Evolutionary conservation across 2,113 vertebrate species (phyloP).

Genomic region (Poecile atricapillus): DNA sequence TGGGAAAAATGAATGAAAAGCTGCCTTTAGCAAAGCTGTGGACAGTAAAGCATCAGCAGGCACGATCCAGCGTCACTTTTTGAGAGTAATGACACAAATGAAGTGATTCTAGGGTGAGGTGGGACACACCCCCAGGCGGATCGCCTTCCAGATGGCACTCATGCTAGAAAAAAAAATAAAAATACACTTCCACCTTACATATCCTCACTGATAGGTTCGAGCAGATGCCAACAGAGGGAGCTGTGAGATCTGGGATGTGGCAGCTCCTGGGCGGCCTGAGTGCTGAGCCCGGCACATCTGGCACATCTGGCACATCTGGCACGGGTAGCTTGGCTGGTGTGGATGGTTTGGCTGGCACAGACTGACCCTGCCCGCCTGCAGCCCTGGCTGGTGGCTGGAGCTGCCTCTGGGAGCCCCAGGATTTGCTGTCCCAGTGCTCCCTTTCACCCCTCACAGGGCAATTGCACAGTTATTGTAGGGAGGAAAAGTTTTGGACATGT

Average conservation of each 20-base stretch:
- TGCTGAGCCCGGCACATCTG: neutral
- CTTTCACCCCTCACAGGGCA: no score
- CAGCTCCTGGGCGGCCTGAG: neutral
- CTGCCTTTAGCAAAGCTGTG: neutral
- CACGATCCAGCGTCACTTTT: fast-evolving
- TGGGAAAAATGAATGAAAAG: neutral
- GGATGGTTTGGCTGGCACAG: neutral
- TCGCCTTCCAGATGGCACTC: fast-evolving
- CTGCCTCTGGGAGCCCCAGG: neutral
- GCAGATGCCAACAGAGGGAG: constrained; percentile 66
- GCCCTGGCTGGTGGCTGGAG: neutral
- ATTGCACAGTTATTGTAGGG: fast-evolving
- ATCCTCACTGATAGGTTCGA: neutral
- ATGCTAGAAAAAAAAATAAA: no score
- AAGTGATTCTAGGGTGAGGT: fast-evolving
- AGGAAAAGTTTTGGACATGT: neutral
- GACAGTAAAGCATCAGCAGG: neutral
- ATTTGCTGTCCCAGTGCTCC: fast-evolving
- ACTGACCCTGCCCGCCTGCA: neutral
- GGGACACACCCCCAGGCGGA: fast-evolving
- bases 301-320: neutral
- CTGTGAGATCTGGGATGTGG: constrained; percentile 57
- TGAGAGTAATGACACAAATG: fast-evolving
- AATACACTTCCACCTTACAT: fast-evolving
- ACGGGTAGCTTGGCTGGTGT: fast-evolving